Evolutionary conservation across 2,888 invertebrate genomes (phyloP).

Genomic region (Lepidocyrtoides sp.): DNA sequence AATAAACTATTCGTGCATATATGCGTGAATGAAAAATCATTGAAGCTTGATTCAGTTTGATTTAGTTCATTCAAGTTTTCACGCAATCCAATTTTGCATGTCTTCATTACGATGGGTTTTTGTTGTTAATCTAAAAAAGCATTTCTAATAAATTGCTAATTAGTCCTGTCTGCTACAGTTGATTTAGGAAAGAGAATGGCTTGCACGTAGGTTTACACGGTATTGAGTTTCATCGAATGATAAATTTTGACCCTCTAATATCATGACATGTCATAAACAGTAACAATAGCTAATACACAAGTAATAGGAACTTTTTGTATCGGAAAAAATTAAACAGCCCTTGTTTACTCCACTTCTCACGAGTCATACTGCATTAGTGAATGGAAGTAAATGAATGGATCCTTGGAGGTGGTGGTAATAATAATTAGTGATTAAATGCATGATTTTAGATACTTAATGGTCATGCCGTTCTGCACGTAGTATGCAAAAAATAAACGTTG

Average conservation of each 20-base stretch:
- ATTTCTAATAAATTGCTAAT: background rate
- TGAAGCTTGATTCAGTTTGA: background rate
- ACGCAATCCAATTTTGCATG: slow-evolving; percentile 3
- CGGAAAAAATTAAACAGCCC: background rate
- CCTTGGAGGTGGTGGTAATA: slow-evolving; percentile 25
- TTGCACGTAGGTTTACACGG: background rate
- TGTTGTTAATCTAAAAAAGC: background rate
- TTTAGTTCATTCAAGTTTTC: background rate
- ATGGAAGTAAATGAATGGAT: slow-evolving; percentile 7
- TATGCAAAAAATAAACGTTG: background rate
- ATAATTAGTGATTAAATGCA: slow-evolving; percentile 22
- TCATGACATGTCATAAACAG: background rate
- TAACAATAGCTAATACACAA: slow-evolving; percentile 2
- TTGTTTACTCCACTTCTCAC: slow-evolving; percentile 32
- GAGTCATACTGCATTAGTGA: background rate
- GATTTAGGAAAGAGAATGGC: background rate
- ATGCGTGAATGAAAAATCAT: background rate
- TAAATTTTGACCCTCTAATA: slow-evolving; percentile 23
- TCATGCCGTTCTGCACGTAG: slow-evolving; percentile 16
- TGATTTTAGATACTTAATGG: slow-evolving; percentile 13
- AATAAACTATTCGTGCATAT: slow-evolving; percentile 37
- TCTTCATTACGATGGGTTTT: background rate
- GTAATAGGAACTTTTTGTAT: slow-evolving; percentile 1
- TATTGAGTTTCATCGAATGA: background rate
- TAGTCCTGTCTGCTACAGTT: background rate